Conservation (phyloP, 2,113 vertebrate genomes). For the Paramisgurnus dabryanus region DNA sequence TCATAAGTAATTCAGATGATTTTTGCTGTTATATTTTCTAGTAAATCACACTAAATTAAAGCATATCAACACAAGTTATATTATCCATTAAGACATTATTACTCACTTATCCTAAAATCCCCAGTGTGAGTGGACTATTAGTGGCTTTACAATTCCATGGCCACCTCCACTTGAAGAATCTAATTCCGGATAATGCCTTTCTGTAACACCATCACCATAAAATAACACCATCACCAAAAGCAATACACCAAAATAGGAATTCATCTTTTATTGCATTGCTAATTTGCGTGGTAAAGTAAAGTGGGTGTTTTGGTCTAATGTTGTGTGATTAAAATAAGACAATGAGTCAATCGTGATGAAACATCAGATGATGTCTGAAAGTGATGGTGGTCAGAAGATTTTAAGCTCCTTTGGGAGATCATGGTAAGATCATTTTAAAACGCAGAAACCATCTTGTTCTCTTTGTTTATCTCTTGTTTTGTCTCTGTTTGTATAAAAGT, state of each 20-base stretch:
- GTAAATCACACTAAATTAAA: too few relatives aligned
- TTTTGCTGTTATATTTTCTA: too few relatives aligned
- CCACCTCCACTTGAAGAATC: background rate
- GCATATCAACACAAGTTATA: too few relatives aligned
- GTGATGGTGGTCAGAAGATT: background rate
- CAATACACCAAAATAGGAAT: background rate
- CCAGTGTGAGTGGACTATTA: background rate
- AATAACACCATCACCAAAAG: background rate
- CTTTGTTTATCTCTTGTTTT: too few relatives aligned
- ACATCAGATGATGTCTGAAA: background rate
- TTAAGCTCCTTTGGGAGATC: background rate
- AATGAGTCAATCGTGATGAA: background rate
- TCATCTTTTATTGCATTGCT: background rate
- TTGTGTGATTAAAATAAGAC: background rate
- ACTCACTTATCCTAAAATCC: background rate
- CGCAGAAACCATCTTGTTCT: too few relatives aligned
- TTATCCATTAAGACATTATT: background rate
- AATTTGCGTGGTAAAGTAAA: background rate
- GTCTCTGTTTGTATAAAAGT: background rate
- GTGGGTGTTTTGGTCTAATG: background rate
- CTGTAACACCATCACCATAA: background rate
- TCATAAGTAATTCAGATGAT: too few relatives aligned
- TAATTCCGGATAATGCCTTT: conserved; percentile 1
- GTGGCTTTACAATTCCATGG: background rate
- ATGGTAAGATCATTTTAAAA: background rate